Conservation (phyloP, 2,797 vertebrate species). For the Odontamblyopus lacepedii region DNA sequence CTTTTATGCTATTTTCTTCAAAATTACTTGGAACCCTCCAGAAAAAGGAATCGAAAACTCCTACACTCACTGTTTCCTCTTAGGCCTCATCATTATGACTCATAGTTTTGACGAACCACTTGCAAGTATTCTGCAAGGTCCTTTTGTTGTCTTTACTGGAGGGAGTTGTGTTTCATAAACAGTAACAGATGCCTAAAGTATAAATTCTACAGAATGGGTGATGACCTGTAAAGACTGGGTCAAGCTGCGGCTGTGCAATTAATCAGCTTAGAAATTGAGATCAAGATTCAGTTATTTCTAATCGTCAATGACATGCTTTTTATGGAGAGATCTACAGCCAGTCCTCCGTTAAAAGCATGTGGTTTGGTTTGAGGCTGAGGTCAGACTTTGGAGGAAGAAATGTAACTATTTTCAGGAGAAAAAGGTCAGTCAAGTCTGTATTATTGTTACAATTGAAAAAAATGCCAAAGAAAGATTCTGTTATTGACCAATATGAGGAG, state of each 20-base stretch:
- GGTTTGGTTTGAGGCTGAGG: no score
- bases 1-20: neutral
- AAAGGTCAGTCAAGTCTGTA: no score
- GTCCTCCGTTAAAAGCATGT: no score
- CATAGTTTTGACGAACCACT: neutral
- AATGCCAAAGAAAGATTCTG: no score
- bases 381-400: no score
- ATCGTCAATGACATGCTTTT: no score
- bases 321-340: no score
- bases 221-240: neutral
- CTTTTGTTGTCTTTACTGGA: neutral
- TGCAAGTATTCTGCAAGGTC: neutral
- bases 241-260: neutral
- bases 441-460: no score
- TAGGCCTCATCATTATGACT: neutral
- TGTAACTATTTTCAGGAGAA: no score
- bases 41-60: neutral
- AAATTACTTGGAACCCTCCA: neutral
- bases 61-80: neutral
- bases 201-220: neutral
- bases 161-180: neutral
- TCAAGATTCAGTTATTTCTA: no score
- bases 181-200: neutral
- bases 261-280: no score
- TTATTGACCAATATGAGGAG: no score